Conservation (phyloP, 2,113 vertebrate species). For the Ursus arctos region DNA sequence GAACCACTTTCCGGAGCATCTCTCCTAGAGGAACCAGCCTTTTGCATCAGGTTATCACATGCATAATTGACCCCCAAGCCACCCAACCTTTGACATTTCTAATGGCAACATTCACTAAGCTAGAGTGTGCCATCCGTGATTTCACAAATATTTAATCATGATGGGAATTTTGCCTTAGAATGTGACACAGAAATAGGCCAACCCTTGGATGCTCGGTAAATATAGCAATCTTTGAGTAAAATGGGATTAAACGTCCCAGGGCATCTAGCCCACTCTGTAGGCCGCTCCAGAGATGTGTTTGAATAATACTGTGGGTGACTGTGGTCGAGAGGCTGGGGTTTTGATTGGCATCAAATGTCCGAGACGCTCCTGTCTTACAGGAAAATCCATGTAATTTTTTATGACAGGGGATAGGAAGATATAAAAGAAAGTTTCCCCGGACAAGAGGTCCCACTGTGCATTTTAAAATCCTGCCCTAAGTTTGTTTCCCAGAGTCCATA, state of each 20-base stretch:
- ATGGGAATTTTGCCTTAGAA: background rate
- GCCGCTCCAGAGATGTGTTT: background rate
- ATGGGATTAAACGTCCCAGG: background rate
- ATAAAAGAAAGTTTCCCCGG: background rate
- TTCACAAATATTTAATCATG: background rate
- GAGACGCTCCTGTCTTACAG: background rate
- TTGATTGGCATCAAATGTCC: background rate
- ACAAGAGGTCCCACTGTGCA: background rate
- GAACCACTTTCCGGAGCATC: background rate
- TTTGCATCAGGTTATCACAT: background rate
- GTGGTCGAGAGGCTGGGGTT: background rate
- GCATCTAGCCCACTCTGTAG: too few relatives aligned
- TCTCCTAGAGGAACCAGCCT: background rate
- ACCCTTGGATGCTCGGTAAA: background rate
- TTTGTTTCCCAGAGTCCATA: too few relatives aligned
- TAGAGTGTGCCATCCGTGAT: background rate
- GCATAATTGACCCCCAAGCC: background rate
- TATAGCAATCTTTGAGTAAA: background rate
- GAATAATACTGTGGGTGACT: background rate
- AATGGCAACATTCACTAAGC: background rate
- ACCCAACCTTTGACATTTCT: background rate
- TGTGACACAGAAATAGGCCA: background rate
- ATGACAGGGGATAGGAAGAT: background rate
- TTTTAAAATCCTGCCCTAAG: background rate
- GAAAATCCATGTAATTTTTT: background rate